A percentile compares a stretch with the other conserved stretches of the same genome.
These are phyloP conservation scores for Patella pellucida DNA, from an alignment of 2,888 invertebrate species.

Conservation along the genomic window DNA sequence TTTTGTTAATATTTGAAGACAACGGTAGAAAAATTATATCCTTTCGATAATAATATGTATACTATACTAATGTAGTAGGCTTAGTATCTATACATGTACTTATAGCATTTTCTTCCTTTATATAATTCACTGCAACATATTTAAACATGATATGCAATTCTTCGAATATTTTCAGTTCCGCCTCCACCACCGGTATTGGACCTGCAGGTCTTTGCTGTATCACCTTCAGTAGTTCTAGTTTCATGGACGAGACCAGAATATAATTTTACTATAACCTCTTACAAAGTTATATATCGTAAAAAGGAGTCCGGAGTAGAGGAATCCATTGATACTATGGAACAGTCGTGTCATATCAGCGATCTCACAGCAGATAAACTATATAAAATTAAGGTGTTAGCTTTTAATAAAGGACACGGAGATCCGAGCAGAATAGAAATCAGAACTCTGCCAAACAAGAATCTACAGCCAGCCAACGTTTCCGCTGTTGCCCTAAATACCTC, in stretches of 20 bases:
- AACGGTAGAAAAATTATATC: no score
- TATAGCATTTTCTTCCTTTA: no score
- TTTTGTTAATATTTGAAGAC: no score
- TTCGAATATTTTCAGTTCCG: constrained; percentile 24
- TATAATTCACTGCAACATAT: no score
- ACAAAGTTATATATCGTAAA: constrained; percentile 28
- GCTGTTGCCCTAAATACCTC: constrained; percentile 33
- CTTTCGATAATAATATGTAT: no score
- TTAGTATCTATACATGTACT: no score
- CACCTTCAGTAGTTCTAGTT: constrained; percentile 31
- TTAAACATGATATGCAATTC: no score
- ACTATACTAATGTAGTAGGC: no score
- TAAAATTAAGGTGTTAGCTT: constrained; percentile 20
- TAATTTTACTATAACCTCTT: constrained; percentile 31
- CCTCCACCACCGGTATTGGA: constrained; percentile 32
- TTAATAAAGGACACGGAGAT: constrained; percentile 15
- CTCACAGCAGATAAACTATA: constrained; percentile 22
- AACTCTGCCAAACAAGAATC: constrained; percentile 31
- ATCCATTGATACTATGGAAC: constrained; percentile 17
- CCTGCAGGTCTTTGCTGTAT: constrained; percentile 32
- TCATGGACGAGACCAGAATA: constrained; percentile 38
- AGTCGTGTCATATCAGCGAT: constrained; percentile 16
- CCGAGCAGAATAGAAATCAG: constrained; percentile 20
- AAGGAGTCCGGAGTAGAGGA: not conserved
- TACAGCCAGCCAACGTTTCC: constrained; percentile 36